phyloP scores from a whole-genome alignment of 2,888 invertebrate genomes.

The Drosophila gaucha region DNA sequence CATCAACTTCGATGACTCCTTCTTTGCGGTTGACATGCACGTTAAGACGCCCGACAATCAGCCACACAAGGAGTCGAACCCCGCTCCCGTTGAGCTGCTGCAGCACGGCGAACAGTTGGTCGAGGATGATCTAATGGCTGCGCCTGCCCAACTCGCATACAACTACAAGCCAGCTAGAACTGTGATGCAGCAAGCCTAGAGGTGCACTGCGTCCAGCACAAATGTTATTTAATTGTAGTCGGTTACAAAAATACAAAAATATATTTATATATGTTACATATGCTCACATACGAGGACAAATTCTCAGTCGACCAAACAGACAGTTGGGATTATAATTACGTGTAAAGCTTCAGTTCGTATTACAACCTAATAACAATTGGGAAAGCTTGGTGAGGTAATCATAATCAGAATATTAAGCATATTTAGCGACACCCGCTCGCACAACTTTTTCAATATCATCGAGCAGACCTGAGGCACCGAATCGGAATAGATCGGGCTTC shows the following conservation, averaged over 20 bases:
- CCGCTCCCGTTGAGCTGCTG: conserved; percentile 37
- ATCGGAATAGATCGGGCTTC: conserved; percentile 91
- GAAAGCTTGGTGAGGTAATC: background rate
- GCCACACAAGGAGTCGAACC: conserved; percentile 61
- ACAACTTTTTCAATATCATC: conserved; percentile 89
- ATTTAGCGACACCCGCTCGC: conserved; percentile 57
- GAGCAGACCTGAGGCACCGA: conserved; percentile 97
- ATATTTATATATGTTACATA: conserved; percentile 36
- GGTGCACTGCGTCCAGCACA: conserved; percentile 1
- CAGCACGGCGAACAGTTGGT: conserved; percentile 62
- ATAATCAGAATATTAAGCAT: background rate
- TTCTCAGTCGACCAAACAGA: conserved; percentile 13
- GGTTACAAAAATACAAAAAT: conserved; percentile 53
- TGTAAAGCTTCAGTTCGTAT: conserved; percentile 7
- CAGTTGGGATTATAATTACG: conserved; percentile 4
- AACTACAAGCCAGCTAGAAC: conserved; percentile 38
- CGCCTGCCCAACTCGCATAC: conserved; percentile 68
- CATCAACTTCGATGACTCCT: conserved; percentile 82
- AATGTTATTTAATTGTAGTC: conserved; percentile 61
- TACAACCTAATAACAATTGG: background rate
- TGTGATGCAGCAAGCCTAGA: conserved; percentile 10
- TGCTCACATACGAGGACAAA: conserved; percentile 18
- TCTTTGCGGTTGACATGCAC: conserved; percentile 81
- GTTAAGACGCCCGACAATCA: conserved; percentile 78
- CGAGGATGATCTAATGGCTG: conserved; percentile 78